These are phyloP conservation scores for Apteryx owenii DNA, from an alignment of 2,113 vertebrate species.

Conservation along the genomic window DNA sequence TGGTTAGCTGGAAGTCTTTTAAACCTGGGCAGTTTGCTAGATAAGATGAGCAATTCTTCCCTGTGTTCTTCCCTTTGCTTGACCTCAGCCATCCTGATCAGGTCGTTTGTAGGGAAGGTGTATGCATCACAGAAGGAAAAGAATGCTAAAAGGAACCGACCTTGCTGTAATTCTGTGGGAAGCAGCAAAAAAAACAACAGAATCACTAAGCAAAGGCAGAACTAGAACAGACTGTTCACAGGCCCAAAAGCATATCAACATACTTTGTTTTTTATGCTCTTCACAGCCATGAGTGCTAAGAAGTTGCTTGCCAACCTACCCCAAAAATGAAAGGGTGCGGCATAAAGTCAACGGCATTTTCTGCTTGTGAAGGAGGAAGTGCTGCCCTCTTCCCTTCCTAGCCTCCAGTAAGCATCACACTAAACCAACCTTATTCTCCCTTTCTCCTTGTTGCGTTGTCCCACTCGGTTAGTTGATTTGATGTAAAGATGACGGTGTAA, in stretches of 20 bases:
- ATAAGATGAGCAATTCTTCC: not conserved
- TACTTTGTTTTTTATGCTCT: not conserved
- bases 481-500: conserved; percentile 97
- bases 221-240: not conserved
- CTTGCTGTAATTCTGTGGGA: not conserved
- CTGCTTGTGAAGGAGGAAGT: accelerated
- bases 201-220: not conserved
- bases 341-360: accelerated
- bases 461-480: conserved; percentile 91
- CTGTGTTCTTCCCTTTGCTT: not conserved
- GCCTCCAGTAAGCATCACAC: too few relatives aligned
- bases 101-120: not conserved
- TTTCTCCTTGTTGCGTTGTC: conserved; percentile 85
- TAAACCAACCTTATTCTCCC: conserved; percentile 74
- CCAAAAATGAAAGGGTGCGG: not conserved
- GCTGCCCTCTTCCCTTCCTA: not conserved
- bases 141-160: not conserved
- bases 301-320: not conserved
- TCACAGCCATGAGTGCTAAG: not conserved
- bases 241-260: accelerated
- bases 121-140: not conserved
- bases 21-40: not conserved
- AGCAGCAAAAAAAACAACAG: not conserved
- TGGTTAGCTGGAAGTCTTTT: not conserved
- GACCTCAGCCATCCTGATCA: not conserved